phyloP scores from a whole-genome alignment of 2,797 vertebrate genomes.

The Sternotherus odoratus region DNA sequence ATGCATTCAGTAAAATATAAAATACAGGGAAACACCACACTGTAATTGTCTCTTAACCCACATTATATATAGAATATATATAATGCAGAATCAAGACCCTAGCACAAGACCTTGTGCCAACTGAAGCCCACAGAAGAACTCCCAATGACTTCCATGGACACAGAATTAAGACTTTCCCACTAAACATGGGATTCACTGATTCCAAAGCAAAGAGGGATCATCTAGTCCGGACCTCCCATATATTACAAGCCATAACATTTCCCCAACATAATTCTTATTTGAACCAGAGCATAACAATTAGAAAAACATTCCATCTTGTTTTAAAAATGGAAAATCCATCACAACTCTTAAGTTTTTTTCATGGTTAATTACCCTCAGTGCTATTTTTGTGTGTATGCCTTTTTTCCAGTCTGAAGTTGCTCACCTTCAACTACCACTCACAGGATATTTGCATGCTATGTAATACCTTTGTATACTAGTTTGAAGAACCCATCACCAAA shows the following conservation, averaged over 20 bases:
- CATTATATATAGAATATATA: constrained; percentile 61
- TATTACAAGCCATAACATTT: not conserved
- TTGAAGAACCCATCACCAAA: not conserved
- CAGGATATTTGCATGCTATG: not conserved
- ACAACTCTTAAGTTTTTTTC: not conserved
- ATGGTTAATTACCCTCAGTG: not conserved
- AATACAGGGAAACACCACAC: constrained; percentile 79
- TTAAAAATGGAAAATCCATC: not conserved
- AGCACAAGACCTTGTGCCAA: constrained; percentile 9
- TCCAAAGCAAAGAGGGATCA: not conserved
- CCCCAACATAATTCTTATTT: not conserved
- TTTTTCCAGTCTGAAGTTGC: not conserved
- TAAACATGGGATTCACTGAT: not conserved
- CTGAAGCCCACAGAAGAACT: constrained; percentile 4
- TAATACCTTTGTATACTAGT: not conserved
- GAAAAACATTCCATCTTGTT: not conserved
- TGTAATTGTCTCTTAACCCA: constrained; percentile 79
- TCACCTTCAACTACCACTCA: not conserved
- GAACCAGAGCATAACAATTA: not conserved
- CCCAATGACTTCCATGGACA: constrained; percentile 9
- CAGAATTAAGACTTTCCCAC: constrained; percentile 1
- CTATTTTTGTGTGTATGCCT: not conserved
- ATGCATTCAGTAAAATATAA: constrained; percentile 78
- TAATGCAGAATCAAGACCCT: not conserved
- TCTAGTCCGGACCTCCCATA: not conserved